Conservation (phyloP, 23 tunicate genomes). For the Diplosoma virens region DNA sequence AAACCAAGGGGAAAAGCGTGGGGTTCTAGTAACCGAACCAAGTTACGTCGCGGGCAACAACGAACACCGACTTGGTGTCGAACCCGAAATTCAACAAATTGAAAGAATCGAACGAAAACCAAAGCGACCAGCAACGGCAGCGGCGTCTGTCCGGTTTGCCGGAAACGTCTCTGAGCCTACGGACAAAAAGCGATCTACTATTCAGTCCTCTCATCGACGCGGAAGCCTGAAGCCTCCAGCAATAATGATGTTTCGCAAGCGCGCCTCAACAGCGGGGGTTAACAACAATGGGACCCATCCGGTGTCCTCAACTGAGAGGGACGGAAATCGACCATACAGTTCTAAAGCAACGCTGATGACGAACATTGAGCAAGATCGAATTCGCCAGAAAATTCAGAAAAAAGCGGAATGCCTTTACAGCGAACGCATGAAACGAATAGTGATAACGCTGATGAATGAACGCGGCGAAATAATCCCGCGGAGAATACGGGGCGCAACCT, state of each 20-base stretch:
- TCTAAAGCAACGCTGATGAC: conserved; percentile 36
- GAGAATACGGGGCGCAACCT: not conserved
- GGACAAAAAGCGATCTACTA: not conserved
- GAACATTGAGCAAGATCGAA: conserved; percentile 70
- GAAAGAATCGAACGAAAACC: not conserved
- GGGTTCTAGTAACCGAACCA: conserved; percentile 16
- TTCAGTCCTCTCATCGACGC: conserved; percentile 7
- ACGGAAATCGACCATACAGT: not conserved
- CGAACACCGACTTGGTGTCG: conserved; percentile 1
- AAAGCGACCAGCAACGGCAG: conserved; percentile 42
- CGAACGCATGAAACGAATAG: conserved; percentile 51
- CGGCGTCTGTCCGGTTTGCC: conserved; percentile 38
- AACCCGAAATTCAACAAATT: conserved; percentile 7
- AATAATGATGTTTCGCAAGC: conserved; percentile 29
- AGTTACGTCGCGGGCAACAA: not conserved
- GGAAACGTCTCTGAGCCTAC: conserved; percentile 7
- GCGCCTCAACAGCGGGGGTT: conserved; percentile 4
- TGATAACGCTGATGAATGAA: not conserved
- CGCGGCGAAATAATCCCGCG: not conserved
- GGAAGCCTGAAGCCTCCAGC: conserved; percentile 34
- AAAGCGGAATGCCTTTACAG: conserved; percentile 50
- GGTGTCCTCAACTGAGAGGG: not conserved
- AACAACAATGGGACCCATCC: not conserved
- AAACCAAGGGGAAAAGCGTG: not conserved
- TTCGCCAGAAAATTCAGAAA: conserved; percentile 60